Percentiles rank a stretch among this genome's conserved stretches.
Conservation (phyloP, 2,888 invertebrate genomes). For the Cacoxenus indagator region DNA sequence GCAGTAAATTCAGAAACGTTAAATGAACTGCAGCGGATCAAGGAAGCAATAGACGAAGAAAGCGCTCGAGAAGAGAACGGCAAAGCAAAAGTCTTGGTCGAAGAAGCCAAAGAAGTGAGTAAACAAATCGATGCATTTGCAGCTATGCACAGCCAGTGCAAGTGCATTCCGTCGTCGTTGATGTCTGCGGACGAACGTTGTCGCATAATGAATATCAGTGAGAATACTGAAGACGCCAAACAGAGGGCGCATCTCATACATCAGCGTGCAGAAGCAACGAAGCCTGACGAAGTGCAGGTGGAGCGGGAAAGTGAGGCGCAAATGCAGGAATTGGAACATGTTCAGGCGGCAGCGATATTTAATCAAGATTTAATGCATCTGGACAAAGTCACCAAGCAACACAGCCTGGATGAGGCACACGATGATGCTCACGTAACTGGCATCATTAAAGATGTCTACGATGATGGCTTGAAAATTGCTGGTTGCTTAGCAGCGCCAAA, state of each 20-base stretch:
- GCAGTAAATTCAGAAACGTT: no score
- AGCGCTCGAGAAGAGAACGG: neutral
- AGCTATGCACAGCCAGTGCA: neutral
- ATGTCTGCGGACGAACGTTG: neutral
- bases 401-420: no score
- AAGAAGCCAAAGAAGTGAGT: constrained; percentile 35
- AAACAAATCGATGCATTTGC: constrained; percentile 36
- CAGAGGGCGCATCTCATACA: no score
- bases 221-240: neutral
- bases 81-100: neutral
- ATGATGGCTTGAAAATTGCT: neutral
- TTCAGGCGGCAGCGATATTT: constrained; percentile 29
- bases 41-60: neutral
- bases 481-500: constrained; percentile 6
- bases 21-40: no score
- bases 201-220: neutral
- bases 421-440: neutral
- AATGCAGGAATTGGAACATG: constrained; percentile 20
- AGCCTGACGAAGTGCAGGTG: neutral
- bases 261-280: neutral
- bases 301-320: neutral
- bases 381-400: neutral
- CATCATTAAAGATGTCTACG: neutral
- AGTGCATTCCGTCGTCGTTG: neutral
- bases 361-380: constrained; percentile 14